phyloP scores from a whole-genome alignment of 2,113 vertebrate genomes.

The Menura novaehollandiae region DNA sequence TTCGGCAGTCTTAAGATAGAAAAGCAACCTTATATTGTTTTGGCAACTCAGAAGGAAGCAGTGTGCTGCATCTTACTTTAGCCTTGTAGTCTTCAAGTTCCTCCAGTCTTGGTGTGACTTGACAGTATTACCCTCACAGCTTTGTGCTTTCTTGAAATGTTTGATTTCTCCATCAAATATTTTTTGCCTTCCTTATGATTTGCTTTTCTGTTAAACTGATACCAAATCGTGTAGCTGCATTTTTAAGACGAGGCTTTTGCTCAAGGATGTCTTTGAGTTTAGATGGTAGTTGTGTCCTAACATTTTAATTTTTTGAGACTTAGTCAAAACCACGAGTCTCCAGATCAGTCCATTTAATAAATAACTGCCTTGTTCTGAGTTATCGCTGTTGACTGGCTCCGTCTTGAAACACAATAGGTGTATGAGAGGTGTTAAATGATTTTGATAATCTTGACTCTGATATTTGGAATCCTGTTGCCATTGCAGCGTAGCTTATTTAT shows the following conservation, averaged over 20 bases:
- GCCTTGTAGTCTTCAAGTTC: background rate
- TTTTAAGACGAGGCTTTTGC: background rate
- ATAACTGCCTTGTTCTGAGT: background rate
- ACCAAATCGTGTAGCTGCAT: fast-evolving
- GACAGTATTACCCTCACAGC: background rate
- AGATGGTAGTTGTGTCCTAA: background rate
- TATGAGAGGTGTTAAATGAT: background rate
- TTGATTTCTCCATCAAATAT: background rate
- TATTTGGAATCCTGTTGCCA: background rate
- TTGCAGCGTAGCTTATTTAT: background rate
- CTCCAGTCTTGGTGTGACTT: background rate
- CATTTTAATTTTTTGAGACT: background rate
- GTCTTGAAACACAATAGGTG: background rate
- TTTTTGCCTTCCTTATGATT: background rate
- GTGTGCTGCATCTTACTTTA: background rate
- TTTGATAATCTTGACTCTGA: background rate
- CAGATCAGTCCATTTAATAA: background rate
- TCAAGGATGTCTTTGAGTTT: background rate
- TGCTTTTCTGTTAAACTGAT: background rate
- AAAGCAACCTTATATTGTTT: background rate
- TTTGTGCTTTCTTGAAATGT: background rate
- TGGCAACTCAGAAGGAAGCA: background rate
- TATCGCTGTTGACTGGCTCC: fast-evolving
- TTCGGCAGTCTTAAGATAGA: background rate
- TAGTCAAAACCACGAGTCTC: fast-evolving